Percentiles rank a stretch among this genome's conserved stretches.
Conservation (phyloP, 2,797 vertebrate species). For the Cryptoprocta ferox region DNA sequence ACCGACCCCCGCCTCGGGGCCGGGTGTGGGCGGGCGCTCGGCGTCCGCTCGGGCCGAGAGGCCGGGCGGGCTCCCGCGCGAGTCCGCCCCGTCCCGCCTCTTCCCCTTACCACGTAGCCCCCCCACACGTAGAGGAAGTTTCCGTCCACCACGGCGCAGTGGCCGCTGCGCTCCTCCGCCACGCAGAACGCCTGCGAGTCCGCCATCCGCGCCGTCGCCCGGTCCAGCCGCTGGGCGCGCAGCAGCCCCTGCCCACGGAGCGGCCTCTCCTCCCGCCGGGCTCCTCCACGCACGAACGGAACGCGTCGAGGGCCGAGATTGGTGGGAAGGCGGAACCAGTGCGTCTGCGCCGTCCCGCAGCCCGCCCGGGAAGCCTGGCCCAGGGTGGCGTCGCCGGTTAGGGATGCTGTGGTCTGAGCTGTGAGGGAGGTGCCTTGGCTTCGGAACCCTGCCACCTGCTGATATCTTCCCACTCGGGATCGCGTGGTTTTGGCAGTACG, state of each 20-base stretch:
- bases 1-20: neutral
- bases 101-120: constrained; percentile 94
- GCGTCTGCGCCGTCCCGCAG: constrained; percentile 48
- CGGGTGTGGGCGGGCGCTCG: neutral
- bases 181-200: constrained; percentile 88
- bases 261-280: neutral
- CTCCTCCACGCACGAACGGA: constrained; percentile 79
- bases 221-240: neutral
- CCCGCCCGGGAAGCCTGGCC: neutral
- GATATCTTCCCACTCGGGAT: neutral
- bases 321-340: constrained; percentile 74
- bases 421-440: neutral
- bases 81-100: constrained; percentile 59
- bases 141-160: constrained; percentile 92
- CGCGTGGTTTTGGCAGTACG: neutral
- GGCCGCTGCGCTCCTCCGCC: constrained; percentile 95
- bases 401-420: neutral
- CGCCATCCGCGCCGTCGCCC: constrained; percentile 71
- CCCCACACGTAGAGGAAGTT: constrained; percentile 95
- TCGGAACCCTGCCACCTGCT: neutral
- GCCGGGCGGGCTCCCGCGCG: neutral
- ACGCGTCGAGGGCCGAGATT: constrained; percentile 85
- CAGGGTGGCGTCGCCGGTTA: fast-evolving
- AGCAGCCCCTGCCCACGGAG: neutral
- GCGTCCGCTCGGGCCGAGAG: neutral